phyloP scores from a whole-genome alignment of 2,888 invertebrate species.

The Sycophila texana region DNA sequence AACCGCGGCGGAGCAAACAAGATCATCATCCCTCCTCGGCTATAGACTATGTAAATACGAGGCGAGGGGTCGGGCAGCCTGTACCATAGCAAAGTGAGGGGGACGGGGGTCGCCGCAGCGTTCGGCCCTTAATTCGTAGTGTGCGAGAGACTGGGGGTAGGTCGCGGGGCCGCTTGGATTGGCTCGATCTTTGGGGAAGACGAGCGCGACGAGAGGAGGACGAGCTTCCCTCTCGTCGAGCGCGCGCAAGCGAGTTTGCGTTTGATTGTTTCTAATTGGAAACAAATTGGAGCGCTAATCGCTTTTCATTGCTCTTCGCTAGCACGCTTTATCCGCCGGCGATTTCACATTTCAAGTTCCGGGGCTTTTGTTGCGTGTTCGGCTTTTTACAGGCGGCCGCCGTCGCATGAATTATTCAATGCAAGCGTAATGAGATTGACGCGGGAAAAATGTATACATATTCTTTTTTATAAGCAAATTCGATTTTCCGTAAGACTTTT shows the following conservation, averaged over 20 bases:
- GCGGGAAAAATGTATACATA: neutral
- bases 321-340: constrained; percentile 12
- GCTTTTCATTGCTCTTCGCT: constrained; percentile 47
- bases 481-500: too few relatives aligned
- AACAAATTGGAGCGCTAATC: constrained; percentile 42
- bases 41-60: constrained; percentile 74
- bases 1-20: constrained; percentile 74
- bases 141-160: constrained; percentile 17
- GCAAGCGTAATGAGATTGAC: neutral
- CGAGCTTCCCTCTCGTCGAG: constrained; percentile 46
- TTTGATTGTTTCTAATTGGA: constrained; percentile 50
- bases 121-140: constrained; percentile 45
- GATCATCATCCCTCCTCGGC: constrained; percentile 74
- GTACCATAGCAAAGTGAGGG: constrained; percentile 41
- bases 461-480: too few relatives aligned
- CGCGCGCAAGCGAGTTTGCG: constrained; percentile 35
- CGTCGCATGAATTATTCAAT: too few relatives aligned
- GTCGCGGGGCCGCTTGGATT: constrained; percentile 25
- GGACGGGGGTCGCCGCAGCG: constrained; percentile 48
- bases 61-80: constrained; percentile 52
- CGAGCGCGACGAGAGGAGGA: constrained; percentile 2
- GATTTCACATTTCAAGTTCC: neutral
- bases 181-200: constrained; percentile 48
- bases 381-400: too few relatives aligned
- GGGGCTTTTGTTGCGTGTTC: too few relatives aligned